Base-by-base conservation (phyloP, 2,888 invertebrate genomes). In the Timema podura region DNA sequence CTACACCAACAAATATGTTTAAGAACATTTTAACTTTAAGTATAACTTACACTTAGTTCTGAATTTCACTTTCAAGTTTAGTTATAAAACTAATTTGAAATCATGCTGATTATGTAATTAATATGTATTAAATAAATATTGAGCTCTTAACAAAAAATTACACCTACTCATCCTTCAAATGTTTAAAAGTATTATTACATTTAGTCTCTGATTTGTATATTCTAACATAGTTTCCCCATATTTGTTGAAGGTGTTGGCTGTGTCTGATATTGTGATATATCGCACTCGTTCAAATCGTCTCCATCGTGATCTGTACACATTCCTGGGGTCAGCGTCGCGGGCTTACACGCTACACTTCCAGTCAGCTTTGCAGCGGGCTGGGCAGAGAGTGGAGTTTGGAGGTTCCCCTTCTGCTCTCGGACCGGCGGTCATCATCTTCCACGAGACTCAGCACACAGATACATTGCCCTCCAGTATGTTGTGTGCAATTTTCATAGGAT, bases 211-310 rank as follows among this genome's bases (percentile, higher is more conserved):
- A 30, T 30, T 30, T 30, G 30, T 30, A 30, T 3, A 30, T 30
- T 30, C 30, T 3, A 30, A 30, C 30, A 30, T 30, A 30, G 30
- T 30, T 30, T 30, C 30, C 30, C 30, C 30, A 30, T 30, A 30
- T 30, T 30, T 71, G 70, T 77, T 74, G n/a, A 70, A 85, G 85
- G 87, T 93, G 67, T 82, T 93, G n/a, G 92, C 92, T 6, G 86
- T 93, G 67, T 92, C 92, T 5, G 93, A 93, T 80, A 85, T 93
- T 73, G 88, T 92, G 0, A 87, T 93, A 65, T 93, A 90, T 79
- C 84, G 91, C 70, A 91, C 92, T 10, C 84, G 89, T 70, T 88
- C 91, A 0, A 92, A 92, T 77, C 84, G 91, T 67, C 80, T 93
- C 54, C 90, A 90, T 77, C 86, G 86, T 73, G 92, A 93, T 79